Percentiles rank a stretch among this genome's conserved stretches.
Conservation (phyloP, 64 coral and sea anemone species). For the Astreopora myriophthalma region DNA sequence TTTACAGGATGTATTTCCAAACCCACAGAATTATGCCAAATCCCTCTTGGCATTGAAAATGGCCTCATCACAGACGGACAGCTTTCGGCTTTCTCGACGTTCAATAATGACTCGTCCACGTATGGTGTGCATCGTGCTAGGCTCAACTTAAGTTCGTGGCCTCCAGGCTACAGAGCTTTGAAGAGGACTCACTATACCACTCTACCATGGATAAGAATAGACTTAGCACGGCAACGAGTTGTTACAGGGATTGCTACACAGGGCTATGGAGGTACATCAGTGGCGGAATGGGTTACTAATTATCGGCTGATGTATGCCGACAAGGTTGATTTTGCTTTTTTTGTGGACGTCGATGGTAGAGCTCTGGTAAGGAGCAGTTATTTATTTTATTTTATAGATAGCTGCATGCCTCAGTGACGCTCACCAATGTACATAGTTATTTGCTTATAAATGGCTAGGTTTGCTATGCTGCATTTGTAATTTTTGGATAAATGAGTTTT, state of each 20-base stretch:
- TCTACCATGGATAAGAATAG: slow-evolving; percentile 42
- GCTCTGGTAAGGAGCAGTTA: neutral
- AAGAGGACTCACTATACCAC: neutral
- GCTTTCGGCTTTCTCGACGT: slow-evolving; percentile 5
- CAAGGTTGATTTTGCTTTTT: neutral
- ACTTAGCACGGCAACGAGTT: neutral
- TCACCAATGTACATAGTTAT: too few species aligned
- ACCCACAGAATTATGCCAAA: slow-evolving; percentile 26
- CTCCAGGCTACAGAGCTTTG: slow-evolving; percentile 44
- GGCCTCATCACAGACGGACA: slow-evolving; percentile 45
- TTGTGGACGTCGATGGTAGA: neutral
- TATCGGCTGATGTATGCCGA: slow-evolving; percentile 36
- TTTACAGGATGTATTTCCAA: neutral
- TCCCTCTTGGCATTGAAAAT: slow-evolving; percentile 24
- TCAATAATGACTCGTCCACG: neutral
- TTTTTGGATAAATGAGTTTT: too few species aligned
- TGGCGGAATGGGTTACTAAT: slow-evolving; percentile 52
- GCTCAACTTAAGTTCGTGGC: slow-evolving; percentile 16
- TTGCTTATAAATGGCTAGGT: too few species aligned
- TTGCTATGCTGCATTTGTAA: too few species aligned
- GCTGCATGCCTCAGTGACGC: too few species aligned
- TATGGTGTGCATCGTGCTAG: slow-evolving; percentile 47
- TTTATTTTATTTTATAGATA: too few species aligned
- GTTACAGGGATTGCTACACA: slow-evolving; percentile 70
- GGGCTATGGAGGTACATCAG: slow-evolving; percentile 33